Conservation (phyloP, 2,797 vertebrate species). For the Oceanodroma leucorhoa region DNA sequence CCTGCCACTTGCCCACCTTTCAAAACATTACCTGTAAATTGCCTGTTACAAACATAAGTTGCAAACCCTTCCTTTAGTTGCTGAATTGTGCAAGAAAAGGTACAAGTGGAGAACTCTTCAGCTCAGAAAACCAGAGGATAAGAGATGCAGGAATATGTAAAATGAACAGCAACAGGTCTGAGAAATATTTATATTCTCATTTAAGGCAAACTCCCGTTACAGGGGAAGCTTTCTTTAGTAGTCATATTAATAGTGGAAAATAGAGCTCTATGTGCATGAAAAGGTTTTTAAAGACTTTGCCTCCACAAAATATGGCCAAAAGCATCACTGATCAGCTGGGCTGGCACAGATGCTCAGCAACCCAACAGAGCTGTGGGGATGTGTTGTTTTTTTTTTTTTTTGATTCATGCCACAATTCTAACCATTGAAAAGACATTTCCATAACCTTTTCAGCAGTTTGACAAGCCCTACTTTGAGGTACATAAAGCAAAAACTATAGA, state of each 20-base stretch:
- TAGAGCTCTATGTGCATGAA: background rate
- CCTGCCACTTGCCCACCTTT: background rate
- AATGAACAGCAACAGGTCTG: background rate
- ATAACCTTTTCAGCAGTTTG: background rate
- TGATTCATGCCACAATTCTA: slow-evolving; percentile 5
- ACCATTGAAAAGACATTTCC: slow-evolving; percentile 31
- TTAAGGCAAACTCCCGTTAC: background rate
- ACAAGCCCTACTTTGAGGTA: slow-evolving; percentile 17
- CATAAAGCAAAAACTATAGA: slow-evolving; percentile 8
- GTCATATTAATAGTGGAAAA: background rate
- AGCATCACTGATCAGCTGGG: background rate
- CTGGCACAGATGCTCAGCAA: background rate
- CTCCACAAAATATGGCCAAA: slow-evolving; percentile 14
- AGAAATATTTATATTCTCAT: background rate
- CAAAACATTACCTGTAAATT: background rate
- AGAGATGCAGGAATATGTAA: background rate
- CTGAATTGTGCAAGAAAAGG: background rate
- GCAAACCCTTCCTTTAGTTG: background rate
- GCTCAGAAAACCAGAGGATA: background rate
- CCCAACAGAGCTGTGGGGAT: background rate
- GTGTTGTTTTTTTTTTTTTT: background rate
- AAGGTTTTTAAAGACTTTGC: background rate
- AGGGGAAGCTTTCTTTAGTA: background rate
- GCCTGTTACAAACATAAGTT: background rate
- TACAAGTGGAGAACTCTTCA: background rate